Conservation (phyloP, 2,113 vertebrate genomes). For the Choloepus hoffmanni region DNA sequence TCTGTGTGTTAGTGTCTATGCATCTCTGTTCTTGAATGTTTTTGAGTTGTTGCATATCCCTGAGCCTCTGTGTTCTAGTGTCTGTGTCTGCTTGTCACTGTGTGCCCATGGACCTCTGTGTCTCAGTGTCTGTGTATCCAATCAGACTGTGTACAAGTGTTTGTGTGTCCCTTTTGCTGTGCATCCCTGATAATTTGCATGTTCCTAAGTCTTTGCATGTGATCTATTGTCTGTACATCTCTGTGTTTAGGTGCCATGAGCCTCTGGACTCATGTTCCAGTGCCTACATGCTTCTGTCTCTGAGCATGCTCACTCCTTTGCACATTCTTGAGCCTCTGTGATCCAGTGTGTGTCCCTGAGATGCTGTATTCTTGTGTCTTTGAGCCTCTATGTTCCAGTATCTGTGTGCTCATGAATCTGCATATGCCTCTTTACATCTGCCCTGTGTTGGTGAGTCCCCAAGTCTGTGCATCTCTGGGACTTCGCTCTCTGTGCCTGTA, state of each 20-base stretch:
- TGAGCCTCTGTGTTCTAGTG: neutral
- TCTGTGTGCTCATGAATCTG: neutral
- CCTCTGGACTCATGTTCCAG: neutral
- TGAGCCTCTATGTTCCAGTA: constrained; percentile 16
- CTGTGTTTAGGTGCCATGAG: neutral
- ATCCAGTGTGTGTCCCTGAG: neutral
- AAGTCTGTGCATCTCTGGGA: neutral
- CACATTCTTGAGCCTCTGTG: neutral
- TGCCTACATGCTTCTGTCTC: neutral
- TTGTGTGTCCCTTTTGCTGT: neutral
- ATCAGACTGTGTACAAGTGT: neutral
- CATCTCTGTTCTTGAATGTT: constrained; percentile 6
- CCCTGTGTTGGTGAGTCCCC: neutral
- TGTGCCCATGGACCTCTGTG: neutral
- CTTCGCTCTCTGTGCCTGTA: neutral
- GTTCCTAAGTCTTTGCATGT: neutral
- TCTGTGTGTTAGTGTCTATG: neutral
- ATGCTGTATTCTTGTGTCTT: neutral
- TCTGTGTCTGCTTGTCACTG: neutral
- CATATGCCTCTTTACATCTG: neutral
- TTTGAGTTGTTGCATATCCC: neutral
- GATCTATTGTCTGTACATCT: too few species aligned
- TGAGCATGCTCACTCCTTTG: too few species aligned
- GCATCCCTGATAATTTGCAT: neutral
- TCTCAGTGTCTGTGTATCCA: neutral